Percentiles rank a stretch among this genome's conserved stretches.
phyloP scores from a whole-genome alignment of 2,113 vertebrate genomes.

The Petrocephalus zakoni region DNA sequence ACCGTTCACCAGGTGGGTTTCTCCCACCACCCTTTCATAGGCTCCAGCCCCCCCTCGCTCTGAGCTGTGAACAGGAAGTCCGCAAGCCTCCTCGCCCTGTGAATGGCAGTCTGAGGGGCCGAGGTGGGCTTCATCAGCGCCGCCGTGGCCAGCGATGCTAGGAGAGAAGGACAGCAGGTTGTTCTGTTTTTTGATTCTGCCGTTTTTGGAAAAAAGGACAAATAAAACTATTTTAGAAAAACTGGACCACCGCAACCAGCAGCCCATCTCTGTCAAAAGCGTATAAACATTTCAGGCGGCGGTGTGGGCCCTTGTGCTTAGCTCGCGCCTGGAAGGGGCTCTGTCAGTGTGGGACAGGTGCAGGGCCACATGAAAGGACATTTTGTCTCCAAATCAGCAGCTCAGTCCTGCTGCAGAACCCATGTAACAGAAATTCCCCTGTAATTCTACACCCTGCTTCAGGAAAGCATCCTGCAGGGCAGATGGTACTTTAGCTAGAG shows the following conservation, averaged over 20 bases:
- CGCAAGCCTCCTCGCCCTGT: background rate
- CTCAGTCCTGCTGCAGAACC: constrained; percentile 76
- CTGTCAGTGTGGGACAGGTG: constrained; percentile 94
- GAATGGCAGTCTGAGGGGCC: background rate
- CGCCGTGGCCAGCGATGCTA: background rate
- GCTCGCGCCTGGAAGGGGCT: constrained; percentile 85
- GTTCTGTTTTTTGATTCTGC: background rate
- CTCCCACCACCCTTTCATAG: too few relatives aligned
- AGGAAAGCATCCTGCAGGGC: constrained; percentile 60
- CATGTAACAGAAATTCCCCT: constrained; percentile 70
- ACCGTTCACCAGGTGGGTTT: too few relatives aligned
- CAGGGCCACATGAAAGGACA: constrained; percentile 84
- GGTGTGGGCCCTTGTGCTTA: constrained; percentile 78
- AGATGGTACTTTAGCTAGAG: constrained; percentile 59
- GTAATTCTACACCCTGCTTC: constrained; percentile 64
- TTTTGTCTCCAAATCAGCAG: constrained; percentile 95
- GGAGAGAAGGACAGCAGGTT: background rate
- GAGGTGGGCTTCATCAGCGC: background rate
- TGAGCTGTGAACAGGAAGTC: background rate
- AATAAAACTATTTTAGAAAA: constrained; percentile 45
- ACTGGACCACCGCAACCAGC: constrained; percentile 29
- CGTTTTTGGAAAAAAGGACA: background rate
- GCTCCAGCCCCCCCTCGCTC: too few relatives aligned
- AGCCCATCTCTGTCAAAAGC: constrained; percentile 64
- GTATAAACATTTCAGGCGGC: constrained; percentile 99